Conservation (phyloP, 2,888 invertebrate genomes). For the Tromatobia lineatoria region DNA sequence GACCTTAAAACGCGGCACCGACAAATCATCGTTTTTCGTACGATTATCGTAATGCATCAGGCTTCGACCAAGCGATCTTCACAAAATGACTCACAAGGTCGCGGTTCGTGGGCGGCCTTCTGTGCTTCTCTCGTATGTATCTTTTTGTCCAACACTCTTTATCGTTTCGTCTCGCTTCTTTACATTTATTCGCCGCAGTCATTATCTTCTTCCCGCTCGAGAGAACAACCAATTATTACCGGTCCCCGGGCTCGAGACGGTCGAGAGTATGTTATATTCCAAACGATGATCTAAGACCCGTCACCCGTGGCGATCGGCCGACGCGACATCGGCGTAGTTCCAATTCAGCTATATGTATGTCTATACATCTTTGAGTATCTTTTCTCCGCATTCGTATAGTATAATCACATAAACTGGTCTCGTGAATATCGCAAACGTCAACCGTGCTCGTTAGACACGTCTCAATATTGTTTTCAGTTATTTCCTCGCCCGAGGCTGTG, state of each 20-base stretch:
- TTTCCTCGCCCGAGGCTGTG: constrained; percentile 2
- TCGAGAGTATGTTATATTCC: constrained; percentile 66
- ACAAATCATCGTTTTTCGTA: background rate
- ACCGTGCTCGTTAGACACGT: constrained; percentile 13
- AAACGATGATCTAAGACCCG: constrained; percentile 75
- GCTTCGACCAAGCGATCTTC: constrained; percentile 31
- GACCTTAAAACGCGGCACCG: too few relatives aligned
- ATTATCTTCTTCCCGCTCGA: constrained; percentile 54
- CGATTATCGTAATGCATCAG: constrained; percentile 1
- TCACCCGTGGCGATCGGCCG: constrained; percentile 20
- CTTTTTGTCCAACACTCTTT: constrained; percentile 8
- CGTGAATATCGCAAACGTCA: constrained; percentile 2
- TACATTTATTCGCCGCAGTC: constrained; percentile 48
- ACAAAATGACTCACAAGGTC: constrained; percentile 61
- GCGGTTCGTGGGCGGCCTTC: constrained; percentile 49
- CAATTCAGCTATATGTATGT: background rate
- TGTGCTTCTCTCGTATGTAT: constrained; percentile 14
- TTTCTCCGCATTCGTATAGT: constrained; percentile 2
- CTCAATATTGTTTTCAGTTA: constrained; percentile 4
- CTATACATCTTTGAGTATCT: constrained; percentile 1
- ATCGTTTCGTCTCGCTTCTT: constrained; percentile 25
- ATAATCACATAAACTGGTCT: background rate
- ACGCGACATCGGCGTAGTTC: background rate
- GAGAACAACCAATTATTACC: constrained; percentile 68
- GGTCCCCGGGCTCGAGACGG: constrained; percentile 34